A percentile compares a stretch with the other conserved stretches of the same genome.
Conservation (phyloP, 2,113 vertebrate species). For the Glareola pratincola region DNA sequence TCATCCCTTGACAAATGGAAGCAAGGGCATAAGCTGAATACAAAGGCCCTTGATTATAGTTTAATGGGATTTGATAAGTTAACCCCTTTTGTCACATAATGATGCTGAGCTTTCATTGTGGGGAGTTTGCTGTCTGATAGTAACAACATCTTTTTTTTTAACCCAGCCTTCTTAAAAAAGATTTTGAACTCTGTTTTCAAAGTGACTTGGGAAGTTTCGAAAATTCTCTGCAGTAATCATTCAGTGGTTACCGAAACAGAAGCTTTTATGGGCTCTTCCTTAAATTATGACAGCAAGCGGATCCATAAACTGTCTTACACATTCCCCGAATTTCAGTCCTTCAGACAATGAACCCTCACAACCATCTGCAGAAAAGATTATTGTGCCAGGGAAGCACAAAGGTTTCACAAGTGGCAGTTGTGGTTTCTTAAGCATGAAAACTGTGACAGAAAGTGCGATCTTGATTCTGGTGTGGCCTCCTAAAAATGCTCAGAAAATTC, state of each 20-base stretch:
- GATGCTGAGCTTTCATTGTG: background rate
- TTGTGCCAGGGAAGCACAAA: background rate
- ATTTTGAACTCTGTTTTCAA: background rate
- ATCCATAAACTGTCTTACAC: background rate
- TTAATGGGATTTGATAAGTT: conserved; percentile 57
- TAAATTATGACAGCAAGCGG: background rate
- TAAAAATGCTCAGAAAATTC: background rate
- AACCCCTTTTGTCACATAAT: conserved; percentile 36
- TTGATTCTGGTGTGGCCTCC: background rate
- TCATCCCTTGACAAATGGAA: conserved; percentile 60
- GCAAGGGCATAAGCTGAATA: conserved; percentile 52
- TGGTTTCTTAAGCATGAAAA: background rate
- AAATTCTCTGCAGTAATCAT: background rate
- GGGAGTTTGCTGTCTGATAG: background rate
- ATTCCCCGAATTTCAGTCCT: background rate
- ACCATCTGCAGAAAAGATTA: background rate
- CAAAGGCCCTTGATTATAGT: conserved; percentile 49
- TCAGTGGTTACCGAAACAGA: background rate
- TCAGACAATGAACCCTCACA: background rate
- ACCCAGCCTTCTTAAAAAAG: background rate
- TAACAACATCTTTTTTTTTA: background rate
- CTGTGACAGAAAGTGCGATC: background rate
- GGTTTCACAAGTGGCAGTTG: background rate
- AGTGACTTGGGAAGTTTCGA: background rate
- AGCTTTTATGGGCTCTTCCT: background rate